Percentiles rank a stretch among this genome's conserved stretches.
Conservation (phyloP, 2,888 invertebrate species). For the Morpho achilles region DNA sequence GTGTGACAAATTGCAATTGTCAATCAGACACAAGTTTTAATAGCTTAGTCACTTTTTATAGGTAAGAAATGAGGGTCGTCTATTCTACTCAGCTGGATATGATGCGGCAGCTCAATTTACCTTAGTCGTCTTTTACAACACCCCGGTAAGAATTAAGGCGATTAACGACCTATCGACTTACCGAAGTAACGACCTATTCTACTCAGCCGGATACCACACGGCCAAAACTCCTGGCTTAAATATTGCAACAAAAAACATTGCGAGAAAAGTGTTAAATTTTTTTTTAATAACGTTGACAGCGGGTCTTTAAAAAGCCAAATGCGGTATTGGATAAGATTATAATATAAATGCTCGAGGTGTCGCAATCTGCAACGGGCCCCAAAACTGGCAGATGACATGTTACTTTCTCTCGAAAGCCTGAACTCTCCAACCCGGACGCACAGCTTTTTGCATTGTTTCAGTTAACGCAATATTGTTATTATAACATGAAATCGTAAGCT, state of each 20-base stretch:
- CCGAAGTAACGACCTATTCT: too few relatives aligned
- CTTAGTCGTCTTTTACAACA: too few relatives aligned
- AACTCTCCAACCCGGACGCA: constrained; percentile 58
- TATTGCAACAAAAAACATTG: constrained; percentile 5
- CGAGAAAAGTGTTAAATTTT: constrained; percentile 7
- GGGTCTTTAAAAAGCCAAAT: constrained; percentile 19
- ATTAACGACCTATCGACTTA: too few relatives aligned
- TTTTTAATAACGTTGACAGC: constrained; percentile 7
- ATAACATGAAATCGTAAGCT: constrained; percentile 66
- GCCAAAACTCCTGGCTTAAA: neutral
- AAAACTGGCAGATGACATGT: constrained; percentile 51
- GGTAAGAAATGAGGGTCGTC: too few relatives aligned
- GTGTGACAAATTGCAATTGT: too few relatives aligned
- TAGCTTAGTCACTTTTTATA: too few relatives aligned
- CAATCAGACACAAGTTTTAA: too few relatives aligned
- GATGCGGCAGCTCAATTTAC: too few relatives aligned
- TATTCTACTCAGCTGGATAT: too few relatives aligned
- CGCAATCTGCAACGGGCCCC: constrained; percentile 46
- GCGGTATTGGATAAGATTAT: constrained; percentile 34
- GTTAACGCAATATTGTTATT: constrained; percentile 63
- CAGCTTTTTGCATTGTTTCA: constrained; percentile 63
- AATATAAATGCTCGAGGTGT: constrained; percentile 50
- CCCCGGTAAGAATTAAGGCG: too few relatives aligned
- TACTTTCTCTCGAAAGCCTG: constrained; percentile 60
- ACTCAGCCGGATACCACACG: too few relatives aligned